A percentile compares a stretch with the other conserved stretches of the same genome.
Conservation (phyloP, 2,797 vertebrate species). For the Parauchenoglanis punctatus region DNA sequence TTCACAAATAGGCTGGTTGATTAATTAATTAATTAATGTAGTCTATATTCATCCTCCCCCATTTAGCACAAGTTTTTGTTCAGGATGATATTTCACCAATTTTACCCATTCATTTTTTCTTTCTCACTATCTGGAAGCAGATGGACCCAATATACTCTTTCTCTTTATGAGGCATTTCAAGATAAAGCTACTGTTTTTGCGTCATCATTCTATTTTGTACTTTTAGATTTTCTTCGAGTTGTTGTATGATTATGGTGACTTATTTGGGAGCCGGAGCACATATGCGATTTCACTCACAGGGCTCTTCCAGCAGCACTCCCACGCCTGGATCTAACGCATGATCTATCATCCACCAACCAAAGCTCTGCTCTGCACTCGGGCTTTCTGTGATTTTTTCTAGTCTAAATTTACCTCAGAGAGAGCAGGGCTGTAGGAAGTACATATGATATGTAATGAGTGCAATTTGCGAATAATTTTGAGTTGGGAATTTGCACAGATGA, state of each 20-base stretch:
- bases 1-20: no score
- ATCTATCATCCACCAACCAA: constrained; percentile 27
- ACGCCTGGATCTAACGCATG: constrained; percentile 21
- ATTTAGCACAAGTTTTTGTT: background rate
- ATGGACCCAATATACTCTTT: background rate
- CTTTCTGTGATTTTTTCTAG: constrained; percentile 26
- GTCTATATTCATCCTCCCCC: background rate
- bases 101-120: background rate
- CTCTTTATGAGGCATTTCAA: background rate
- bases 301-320: constrained; percentile 36
- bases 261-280: background rate
- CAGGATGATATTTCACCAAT: background rate
- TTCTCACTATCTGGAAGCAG: background rate
- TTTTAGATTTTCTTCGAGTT: background rate
- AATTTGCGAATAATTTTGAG: constrained; percentile 1
- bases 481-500: background rate
- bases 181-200: background rate
- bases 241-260: constrained; percentile 5
- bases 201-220: background rate
- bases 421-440: background rate
- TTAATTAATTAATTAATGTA: background rate
- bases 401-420: constrained; percentile 41
- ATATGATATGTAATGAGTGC: background rate
- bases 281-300: constrained; percentile 22
- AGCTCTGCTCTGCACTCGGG: background rate